Evolutionary conservation across 2,113 vertebrate species (phyloP), one percentile per base, ranked within the genome.

Genomic region (Poecile atricapillus): DNA sequence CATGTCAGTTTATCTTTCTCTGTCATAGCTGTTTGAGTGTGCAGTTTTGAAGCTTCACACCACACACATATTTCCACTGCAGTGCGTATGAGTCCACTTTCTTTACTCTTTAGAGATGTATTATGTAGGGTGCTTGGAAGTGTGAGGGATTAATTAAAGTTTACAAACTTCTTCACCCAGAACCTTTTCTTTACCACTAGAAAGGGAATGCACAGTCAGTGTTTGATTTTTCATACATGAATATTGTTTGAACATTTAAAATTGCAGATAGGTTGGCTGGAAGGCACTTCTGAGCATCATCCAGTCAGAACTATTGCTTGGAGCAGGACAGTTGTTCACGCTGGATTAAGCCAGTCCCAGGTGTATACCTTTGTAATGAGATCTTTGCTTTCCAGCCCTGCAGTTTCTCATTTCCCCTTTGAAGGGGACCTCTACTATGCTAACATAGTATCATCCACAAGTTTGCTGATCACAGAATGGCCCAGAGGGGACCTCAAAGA

Each of bases 51-150:
- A 84, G 13, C 68, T 67, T 83, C 77, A 39, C 43, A 21, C 24
- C 0, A n/a, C n/a, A n/a, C n/a, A n/a, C n/a, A 0, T 35, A 20
- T 65, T 64, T 80, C 31, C 35, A 8, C 31, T 55, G 22, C 22
- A 58, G 43, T 41, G 35, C 13, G 2, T 27, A 2, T n/a, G 50
- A 47, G 44, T 63, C 49, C 46, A 22, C 43, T 73, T 63, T 6
- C 15, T 70, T 53, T 64, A 20, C 49, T 55, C 15, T 77, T 44
- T 5, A 59, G 50, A 83, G 52, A 16, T 76, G 9, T 73, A 9
- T 60, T 87, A 37, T 21, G 5, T 52, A 53, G 49, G 20, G 5
- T n/a, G 33, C 22, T 13, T 31, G 27, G 44, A 76, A 49, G n/a
- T 47, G 30, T 63, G 37, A 84, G 22, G 35, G 41, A 31, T 80